A percentile compares a stretch with the other conserved stretches of the same genome.
phyloP scores from a whole-genome alignment of 2,888 invertebrate species.

The Nomada lathburiana region DNA sequence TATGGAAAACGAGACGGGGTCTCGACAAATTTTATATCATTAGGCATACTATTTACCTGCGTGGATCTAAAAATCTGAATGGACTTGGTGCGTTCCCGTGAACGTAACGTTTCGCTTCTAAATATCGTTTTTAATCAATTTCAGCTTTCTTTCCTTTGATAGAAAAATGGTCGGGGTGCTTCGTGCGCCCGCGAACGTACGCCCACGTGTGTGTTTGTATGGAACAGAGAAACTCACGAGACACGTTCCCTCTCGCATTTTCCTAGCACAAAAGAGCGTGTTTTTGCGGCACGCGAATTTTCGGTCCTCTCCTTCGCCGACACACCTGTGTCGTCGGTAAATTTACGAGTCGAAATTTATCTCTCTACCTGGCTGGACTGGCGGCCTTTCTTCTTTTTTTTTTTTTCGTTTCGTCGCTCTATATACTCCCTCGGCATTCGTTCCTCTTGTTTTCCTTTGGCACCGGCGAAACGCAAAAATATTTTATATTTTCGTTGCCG shows the following conservation, averaged over 20 bases:
- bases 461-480: constrained; percentile 15
- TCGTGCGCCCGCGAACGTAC: background rate
- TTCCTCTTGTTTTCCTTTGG: constrained; percentile 19
- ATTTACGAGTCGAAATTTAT: constrained; percentile 59
- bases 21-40: no score
- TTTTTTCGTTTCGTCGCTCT: background rate
- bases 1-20: no score
- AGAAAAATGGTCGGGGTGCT: background rate
- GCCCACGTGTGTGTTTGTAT: background rate
- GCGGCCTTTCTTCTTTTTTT: background rate
- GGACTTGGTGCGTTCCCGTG: no score
- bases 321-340: constrained; percentile 49
- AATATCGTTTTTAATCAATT: constrained; percentile 40
- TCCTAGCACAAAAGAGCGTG: constrained; percentile 48
- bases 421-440: background rate
- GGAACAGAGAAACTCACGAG: constrained; percentile 34
- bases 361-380: constrained; percentile 43
- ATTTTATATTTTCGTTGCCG: constrained; percentile 1
- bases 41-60: background rate
- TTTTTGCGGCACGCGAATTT: constrained; percentile 54
- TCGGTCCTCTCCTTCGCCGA: constrained; percentile 48
- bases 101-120: background rate
- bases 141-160: background rate
- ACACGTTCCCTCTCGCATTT: constrained; percentile 43
- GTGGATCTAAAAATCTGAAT: background rate